phyloP scores from a whole-genome alignment of 2,113 vertebrate species.

The Upupa epops region DNA sequence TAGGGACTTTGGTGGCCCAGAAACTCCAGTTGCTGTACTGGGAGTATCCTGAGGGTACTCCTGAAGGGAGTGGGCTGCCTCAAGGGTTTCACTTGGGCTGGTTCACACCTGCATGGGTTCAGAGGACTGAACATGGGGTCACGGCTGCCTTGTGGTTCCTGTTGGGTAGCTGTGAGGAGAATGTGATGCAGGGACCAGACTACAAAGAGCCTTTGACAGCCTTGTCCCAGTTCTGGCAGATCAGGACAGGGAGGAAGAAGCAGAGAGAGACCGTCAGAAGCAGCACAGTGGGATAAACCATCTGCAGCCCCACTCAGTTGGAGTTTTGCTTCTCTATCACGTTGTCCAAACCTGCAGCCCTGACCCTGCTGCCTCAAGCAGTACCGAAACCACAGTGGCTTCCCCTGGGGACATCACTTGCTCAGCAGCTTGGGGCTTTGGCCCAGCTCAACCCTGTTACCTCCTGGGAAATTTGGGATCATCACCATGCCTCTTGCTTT shows the following conservation, averaged over 20 bases:
- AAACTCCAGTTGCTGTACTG: neutral
- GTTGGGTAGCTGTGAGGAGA: neutral
- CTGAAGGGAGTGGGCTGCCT: neutral
- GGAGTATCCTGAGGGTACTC: neutral
- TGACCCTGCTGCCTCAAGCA: no score
- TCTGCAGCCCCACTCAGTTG: no score
- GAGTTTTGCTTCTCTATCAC: no score
- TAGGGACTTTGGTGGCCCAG: neutral
- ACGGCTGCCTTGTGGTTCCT: fast-evolving
- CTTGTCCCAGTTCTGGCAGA: neutral
- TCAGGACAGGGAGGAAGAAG: neutral
- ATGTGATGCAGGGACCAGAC: fast-evolving
- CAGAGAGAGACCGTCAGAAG: neutral
- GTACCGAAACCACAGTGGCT: no score
- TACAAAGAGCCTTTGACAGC: neutral
- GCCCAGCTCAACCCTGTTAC: no score
- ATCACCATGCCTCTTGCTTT: no score
- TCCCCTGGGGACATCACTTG: no score
- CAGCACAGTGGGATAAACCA: neutral
- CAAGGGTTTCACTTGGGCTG: neutral
- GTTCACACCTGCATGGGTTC: fast-evolving
- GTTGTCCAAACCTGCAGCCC: no score
- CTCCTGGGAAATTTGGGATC: no score
- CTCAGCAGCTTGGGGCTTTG: no score
- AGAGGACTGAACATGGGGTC: fast-evolving